These are phyloP conservation scores for Orthosia cruda DNA, from an alignment of 2,888 invertebrate genomes.

Conservation along the genomic window DNA sequence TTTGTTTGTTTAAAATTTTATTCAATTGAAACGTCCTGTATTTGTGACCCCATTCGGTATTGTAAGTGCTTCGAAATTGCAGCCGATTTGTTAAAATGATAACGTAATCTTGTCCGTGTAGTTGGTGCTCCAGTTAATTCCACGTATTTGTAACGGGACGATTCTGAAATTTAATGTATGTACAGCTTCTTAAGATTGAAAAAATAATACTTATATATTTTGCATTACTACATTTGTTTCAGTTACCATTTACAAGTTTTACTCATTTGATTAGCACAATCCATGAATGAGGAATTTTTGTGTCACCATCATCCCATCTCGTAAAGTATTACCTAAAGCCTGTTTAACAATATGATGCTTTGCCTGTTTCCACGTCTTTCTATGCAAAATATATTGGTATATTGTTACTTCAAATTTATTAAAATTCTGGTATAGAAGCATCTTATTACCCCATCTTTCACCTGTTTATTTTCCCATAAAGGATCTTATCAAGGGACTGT, in stretches of 20 bases:
- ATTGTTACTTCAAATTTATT: constrained; percentile 23
- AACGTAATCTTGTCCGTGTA: constrained; percentile 35
- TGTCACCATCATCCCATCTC: not conserved
- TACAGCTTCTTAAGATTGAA: not conserved
- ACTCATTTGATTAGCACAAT: not conserved
- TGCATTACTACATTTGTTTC: not conserved
- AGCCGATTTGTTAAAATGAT: constrained; percentile 32
- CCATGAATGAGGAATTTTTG: not conserved
- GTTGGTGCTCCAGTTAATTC: constrained; percentile 32
- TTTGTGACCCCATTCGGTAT: constrained; percentile 24
- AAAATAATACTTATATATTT: not conserved
- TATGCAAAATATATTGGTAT: constrained; percentile 3
- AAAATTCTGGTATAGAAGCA: not conserved
- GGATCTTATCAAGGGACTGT: constrained; percentile 48
- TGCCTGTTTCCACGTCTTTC: not conserved
- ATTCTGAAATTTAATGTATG: constrained; percentile 3
- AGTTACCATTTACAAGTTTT: not conserved
- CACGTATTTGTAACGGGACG: constrained; percentile 14
- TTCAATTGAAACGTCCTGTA: constrained; percentile 18
- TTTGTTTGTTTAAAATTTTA: constrained; percentile 1
- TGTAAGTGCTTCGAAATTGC: constrained; percentile 35
- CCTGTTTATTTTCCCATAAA: constrained; percentile 47
- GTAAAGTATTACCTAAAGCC: not conserved
- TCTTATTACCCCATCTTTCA: constrained; percentile 30
- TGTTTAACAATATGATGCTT: not conserved